phyloP scores from a whole-genome alignment of 2,888 invertebrate genomes.

The Cryptophagus acutangulus region DNA sequence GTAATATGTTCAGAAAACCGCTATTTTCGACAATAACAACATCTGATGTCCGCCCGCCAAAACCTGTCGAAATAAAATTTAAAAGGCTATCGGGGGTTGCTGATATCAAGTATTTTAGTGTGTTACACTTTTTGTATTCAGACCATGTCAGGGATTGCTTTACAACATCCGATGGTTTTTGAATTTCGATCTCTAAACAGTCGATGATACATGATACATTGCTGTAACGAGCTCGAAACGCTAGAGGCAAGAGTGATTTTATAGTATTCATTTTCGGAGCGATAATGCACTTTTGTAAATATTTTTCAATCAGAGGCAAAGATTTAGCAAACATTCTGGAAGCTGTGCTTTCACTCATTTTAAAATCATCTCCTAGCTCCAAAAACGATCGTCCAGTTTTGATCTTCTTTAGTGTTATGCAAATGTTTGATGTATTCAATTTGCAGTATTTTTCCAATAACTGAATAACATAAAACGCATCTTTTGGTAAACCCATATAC shows the following conservation, averaged over 20 bases:
- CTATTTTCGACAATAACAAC: conserved; percentile 21
- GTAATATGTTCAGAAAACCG: conserved; percentile 24
- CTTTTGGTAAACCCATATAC: conserved; percentile 14
- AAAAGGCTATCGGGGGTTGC: conserved; percentile 27
- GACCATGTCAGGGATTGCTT: conserved; percentile 32
- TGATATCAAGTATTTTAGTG: conserved; percentile 33
- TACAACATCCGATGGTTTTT: conserved; percentile 28
- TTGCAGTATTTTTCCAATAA: conserved; percentile 15
- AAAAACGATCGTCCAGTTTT: conserved; percentile 13
- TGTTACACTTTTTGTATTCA: conserved; percentile 33
- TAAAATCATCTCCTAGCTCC: conserved; percentile 16
- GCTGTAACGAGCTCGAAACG: conserved; percentile 11
- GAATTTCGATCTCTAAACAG: conserved; percentile 30
- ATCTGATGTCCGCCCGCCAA: conserved; percentile 24
- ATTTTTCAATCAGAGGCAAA: conserved; percentile 12
- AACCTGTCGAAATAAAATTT: conserved; percentile 26
- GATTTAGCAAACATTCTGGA: conserved; percentile 15
- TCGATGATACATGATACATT: conserved; percentile 23
- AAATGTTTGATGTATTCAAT: background rate
- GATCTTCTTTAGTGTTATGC: conserved; percentile 8
- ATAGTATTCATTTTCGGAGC: background rate
- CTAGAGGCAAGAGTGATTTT: conserved; percentile 7
- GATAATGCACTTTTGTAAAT: conserved; percentile 1
- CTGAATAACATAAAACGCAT: conserved; percentile 13
- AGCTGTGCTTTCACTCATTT: conserved; percentile 9